Base-by-base conservation (phyloP, 2,113 vertebrate species). In the Ifrita kowaldi region DNA sequence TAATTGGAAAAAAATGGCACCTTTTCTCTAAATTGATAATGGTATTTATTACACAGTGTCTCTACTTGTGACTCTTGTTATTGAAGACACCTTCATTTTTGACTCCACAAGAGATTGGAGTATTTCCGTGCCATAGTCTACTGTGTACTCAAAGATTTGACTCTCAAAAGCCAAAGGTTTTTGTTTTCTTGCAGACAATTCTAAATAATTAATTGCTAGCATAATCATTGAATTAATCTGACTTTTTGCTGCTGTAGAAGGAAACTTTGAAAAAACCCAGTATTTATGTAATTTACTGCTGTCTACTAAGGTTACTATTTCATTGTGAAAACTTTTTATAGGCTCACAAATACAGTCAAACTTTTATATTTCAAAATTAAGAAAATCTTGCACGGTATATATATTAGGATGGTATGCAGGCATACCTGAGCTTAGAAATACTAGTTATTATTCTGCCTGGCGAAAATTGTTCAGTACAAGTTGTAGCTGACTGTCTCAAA, bases 151-250 rank as follows among this genome's bases (percentile, higher is more conserved):
- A 35, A 96, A 96, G 24, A 52, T 85, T 35, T 73, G 37, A 32
- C 56, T 80, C 39, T 89, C 57, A 87, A 84, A 97, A 79, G 37
- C 30, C 89, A 94, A 96, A 93, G 11, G 22, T 93, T 96, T 81
- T 53, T 65, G 37, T 96, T 96, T 88, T 49, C 42, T 97, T 89
- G 56, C 33, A 97, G 87, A 46, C 44, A 94, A 95, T 97, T 96
- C 60, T 67, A 97, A 96, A 85, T 92, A 96, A 96, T 94, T 92
- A 96, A 93, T 87, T 93, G 80, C 71, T 90, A 90, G 59, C 63
- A 55, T 53, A 62, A 64, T 71, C 53, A 93, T 95, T 96, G 35
- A 85, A 93, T 94, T 90, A 89, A 93, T 85, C 56, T 73, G 32
- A 75, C 73, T 75, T 89, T 50, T 94, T 95, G 27, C 68, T 90